A percentile compares a stretch with the other conserved stretches of the same genome.
Conservation (phyloP, 1,140 invertebrate genomes). For the Heliconius melpomene region DNA sequence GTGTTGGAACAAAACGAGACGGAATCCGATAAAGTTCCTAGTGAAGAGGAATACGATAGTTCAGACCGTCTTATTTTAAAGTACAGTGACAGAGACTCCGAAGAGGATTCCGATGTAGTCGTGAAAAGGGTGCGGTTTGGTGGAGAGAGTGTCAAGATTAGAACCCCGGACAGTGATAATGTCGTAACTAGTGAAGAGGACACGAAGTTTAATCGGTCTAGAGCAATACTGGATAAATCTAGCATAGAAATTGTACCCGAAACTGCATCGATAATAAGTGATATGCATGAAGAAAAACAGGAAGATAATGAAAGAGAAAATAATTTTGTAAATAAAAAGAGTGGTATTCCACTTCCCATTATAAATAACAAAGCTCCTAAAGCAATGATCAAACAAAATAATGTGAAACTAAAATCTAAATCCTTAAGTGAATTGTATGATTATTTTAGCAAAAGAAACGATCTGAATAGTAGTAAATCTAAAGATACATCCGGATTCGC, state of each 20-base stretch:
- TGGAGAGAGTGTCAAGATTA: conserved; percentile 90
- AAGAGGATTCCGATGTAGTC: conserved; percentile 81
- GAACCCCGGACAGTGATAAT: conserved; percentile 90
- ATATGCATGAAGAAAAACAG: conserved; percentile 66
- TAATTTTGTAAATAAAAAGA: conserved; percentile 54
- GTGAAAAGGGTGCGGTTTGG: conserved; percentile 89
- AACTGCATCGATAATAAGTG: conserved; percentile 58
- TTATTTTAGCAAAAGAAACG: conserved; percentile 76
- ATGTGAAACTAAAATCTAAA: conserved; percentile 75
- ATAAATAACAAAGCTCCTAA: conserved; percentile 59
- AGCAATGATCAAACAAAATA: conserved; percentile 49
- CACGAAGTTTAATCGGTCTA: conserved; percentile 47
- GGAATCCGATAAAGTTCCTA: conserved; percentile 71
- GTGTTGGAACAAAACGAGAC: conserved; percentile 86
- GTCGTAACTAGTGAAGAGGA: conserved; percentile 79
- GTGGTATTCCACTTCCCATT: conserved; percentile 72
- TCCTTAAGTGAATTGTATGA: conserved; percentile 77
- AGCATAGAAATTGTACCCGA: conserved; percentile 50
- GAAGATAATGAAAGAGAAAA: conserved; percentile 55
- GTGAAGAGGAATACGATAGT: conserved; percentile 77
- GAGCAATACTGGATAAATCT: conserved; percentile 46
- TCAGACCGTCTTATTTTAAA: conserved; percentile 79
- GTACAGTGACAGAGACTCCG: conserved; percentile 82
- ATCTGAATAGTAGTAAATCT: conserved; percentile 43
- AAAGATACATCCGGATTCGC: conserved; percentile 65